phyloP scores from a whole-genome alignment of 2,888 invertebrate genomes.

The Lepidocyrtinus sp. region DNA sequence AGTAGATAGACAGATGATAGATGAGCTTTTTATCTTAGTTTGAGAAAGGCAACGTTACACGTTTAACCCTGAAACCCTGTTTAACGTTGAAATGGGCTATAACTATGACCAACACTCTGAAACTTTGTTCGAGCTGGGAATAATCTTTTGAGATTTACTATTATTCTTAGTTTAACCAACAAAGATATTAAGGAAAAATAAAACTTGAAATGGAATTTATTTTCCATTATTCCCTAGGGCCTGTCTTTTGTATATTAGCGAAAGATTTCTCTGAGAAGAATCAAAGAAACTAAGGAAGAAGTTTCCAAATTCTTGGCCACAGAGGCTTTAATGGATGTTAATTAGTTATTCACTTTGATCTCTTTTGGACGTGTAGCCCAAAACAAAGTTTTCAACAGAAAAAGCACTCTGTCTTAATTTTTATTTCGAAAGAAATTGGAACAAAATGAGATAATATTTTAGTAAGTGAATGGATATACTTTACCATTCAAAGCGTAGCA shows the following conservation, averaged over 20 bases:
- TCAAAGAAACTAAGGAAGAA: too few species aligned
- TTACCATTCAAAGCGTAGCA: too few species aligned
- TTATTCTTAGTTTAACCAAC: neutral
- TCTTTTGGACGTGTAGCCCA: too few species aligned
- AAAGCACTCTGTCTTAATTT: neutral
- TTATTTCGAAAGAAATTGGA: too few species aligned
- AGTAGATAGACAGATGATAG: conserved; percentile 49
- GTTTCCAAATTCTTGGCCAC: neutral
- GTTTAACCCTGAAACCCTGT: too few species aligned
- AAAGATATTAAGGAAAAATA: neutral
- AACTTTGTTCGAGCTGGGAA: neutral
- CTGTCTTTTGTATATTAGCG: neutral
- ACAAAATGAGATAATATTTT: too few species aligned
- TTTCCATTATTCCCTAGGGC: neutral
- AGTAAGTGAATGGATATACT: too few species aligned
- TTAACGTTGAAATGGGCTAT: neutral
- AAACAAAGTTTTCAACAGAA: neutral
- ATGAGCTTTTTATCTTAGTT: conserved; percentile 47
- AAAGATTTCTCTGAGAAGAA: neutral
- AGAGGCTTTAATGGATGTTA: conserved; percentile 19
- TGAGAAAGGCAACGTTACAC: neutral
- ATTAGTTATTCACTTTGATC: conserved; percentile 49
- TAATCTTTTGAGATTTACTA: neutral
- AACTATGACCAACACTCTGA: neutral
- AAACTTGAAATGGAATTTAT: neutral